phyloP scores from a whole-genome alignment of 2,888 invertebrate genomes.

The Drosophila paranaensis region DNA sequence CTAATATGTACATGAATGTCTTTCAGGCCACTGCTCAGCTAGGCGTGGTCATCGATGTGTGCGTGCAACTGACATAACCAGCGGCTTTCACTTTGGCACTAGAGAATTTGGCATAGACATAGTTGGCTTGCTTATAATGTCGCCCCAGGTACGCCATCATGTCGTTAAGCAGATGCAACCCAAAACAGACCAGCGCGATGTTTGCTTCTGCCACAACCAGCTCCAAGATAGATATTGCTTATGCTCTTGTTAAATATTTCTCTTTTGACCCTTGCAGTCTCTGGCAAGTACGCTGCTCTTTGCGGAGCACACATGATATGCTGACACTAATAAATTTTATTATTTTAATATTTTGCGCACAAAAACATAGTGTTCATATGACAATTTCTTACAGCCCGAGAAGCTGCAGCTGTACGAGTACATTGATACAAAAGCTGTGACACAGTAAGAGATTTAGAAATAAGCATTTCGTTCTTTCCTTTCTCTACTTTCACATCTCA shows the following conservation, averaged over 20 bases:
- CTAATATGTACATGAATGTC: neutral
- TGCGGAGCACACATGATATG: too few species aligned
- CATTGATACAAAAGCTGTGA: neutral
- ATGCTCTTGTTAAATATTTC: neutral
- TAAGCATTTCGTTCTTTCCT: neutral
- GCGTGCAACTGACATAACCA: slow-evolving; percentile 8
- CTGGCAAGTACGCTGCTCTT: too few species aligned
- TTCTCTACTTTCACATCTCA: slow-evolving; percentile 1
- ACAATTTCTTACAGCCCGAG: neutral
- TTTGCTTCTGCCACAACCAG: slow-evolving; percentile 17
- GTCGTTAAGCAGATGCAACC: slow-evolving; percentile 4
- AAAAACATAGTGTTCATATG: too few species aligned
- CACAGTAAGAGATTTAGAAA: neutral
- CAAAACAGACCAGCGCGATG: neutral
- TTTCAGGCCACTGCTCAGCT: neutral
- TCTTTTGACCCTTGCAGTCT: too few species aligned
- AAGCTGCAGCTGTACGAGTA: slow-evolving; percentile 1
- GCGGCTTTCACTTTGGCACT: slow-evolving; percentile 7
- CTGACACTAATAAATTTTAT: too few species aligned
- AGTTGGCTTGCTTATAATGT: slow-evolving; percentile 1
- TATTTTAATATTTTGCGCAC: too few species aligned
- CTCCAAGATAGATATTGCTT: neutral
- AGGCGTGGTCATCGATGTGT: slow-evolving; percentile 14
- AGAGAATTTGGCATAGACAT: neutral
- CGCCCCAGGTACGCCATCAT: neutral